These are phyloP conservation scores for Acrocephalus scirpaceus DNA, from an alignment of 2,797 vertebrate species.

Conservation along the genomic window DNA sequence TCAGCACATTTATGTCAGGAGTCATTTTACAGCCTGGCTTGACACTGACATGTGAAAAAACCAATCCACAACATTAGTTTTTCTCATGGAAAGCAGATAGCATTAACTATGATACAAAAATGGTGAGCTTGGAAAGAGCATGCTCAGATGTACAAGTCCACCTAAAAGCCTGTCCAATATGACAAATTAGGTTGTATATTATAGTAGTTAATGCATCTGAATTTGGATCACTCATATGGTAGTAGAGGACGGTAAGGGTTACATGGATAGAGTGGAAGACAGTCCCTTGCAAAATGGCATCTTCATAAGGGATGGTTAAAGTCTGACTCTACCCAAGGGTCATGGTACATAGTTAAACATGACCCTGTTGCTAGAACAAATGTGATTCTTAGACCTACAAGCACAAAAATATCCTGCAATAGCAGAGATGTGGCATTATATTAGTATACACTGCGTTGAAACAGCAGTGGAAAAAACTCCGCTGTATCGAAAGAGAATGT, in stretches of 20 bases:
- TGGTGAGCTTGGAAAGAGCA: background rate
- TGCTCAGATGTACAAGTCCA: background rate
- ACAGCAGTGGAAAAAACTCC: background rate
- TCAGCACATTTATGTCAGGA: background rate
- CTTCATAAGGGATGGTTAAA: background rate
- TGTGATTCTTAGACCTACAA: background rate
- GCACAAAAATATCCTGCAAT: background rate
- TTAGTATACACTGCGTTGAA: background rate
- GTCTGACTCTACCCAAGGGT: background rate
- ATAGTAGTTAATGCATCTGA: background rate
- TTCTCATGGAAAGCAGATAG: background rate
- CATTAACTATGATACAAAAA: background rate
- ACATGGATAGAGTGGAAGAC: accelerated
- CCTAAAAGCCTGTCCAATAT: background rate
- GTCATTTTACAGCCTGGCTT: background rate
- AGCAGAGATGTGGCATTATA: background rate
- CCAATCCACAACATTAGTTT: background rate
- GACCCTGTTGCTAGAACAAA: background rate
- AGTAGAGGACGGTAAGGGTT: background rate
- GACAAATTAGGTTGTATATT: background rate
- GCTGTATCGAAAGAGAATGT: accelerated
- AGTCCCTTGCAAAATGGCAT: background rate
- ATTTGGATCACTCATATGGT: accelerated
- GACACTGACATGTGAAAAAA: background rate
- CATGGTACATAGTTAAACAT: background rate